phyloP scores from a whole-genome alignment of 2,113 vertebrate genomes.

The Hirundichthys speculiger region DNA sequence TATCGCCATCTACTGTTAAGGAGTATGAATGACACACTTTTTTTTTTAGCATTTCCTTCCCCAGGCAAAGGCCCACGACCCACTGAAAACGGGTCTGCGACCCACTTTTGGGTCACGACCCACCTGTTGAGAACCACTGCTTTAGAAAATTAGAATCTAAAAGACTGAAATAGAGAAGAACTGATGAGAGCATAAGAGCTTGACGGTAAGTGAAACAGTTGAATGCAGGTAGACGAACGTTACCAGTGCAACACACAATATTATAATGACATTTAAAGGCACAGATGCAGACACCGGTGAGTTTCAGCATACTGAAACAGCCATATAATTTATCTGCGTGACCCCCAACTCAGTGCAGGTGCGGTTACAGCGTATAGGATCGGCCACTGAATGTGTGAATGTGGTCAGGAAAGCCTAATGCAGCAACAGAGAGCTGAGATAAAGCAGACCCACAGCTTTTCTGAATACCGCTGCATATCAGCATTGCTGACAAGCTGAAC shows the following conservation, averaged over 20 bases:
- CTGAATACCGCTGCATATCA: slow-evolving; percentile 40
- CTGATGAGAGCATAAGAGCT: background rate
- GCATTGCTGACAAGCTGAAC: slow-evolving; percentile 39
- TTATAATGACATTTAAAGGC: background rate
- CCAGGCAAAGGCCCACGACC: too few species aligned
- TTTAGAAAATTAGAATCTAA: background rate
- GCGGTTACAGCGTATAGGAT: slow-evolving; percentile 19
- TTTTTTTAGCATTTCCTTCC: too few species aligned
- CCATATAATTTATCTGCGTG: slow-evolving; percentile 8
- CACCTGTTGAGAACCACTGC: too few species aligned
- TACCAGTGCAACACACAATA: background rate
- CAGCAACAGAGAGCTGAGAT: slow-evolving; percentile 43
- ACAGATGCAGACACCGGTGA: slow-evolving; percentile 6
- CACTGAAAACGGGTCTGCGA: too few species aligned
- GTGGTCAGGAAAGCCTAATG: slow-evolving; percentile 37
- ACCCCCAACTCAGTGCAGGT: slow-evolving; percentile 27
- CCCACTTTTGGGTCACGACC: too few species aligned
- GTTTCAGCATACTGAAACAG: slow-evolving; percentile 18
- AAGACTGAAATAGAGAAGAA: background rate
- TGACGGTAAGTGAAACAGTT: background rate
- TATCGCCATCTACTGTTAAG: too few species aligned
- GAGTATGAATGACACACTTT: too few species aligned
- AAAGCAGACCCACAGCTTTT: slow-evolving; percentile 33
- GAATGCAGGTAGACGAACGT: background rate
- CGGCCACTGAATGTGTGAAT: slow-evolving; percentile 26